Conservation (phyloP, 1,140 invertebrate genomes). For the Meloidogyne exigua region DNA sequence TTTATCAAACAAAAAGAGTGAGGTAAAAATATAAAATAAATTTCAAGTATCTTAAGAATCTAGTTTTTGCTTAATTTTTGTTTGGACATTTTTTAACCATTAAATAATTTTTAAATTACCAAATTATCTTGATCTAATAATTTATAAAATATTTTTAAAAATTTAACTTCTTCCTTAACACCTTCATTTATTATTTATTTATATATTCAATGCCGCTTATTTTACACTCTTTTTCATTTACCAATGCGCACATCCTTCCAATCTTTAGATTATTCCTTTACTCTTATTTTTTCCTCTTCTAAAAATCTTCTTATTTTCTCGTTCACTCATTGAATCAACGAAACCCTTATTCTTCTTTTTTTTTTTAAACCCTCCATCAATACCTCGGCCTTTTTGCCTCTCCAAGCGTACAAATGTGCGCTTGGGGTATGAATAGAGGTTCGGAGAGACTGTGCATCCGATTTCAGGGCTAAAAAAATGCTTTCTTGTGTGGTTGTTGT, state of each 20-base stretch:
- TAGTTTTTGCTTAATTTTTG: too few relatives aligned
- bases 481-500: not conserved
- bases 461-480: not conserved
- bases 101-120: too few relatives aligned
- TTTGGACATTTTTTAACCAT: too few relatives aligned
- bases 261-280: not conserved
- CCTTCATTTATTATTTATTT: too few relatives aligned
- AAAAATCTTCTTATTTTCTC: not conserved
- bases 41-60: too few relatives aligned
- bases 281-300: not conserved
- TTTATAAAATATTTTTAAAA: too few relatives aligned
- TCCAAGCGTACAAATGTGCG: not conserved
- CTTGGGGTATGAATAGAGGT: not conserved
- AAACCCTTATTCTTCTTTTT: not conserved
- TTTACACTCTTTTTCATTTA: too few relatives aligned
- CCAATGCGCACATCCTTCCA: not conserved
- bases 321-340: conserved; percentile 4
- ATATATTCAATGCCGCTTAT: too few relatives aligned
- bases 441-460: not conserved
- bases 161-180: too few relatives aligned
- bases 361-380: not conserved
- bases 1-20: too few relatives aligned
- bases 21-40: too few relatives aligned
- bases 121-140: too few relatives aligned
- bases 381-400: not conserved